Evolutionary conservation across 2,113 vertebrate genomes (phyloP), one percentile per base, ranked within the genome.

Genomic region (Ammodytes dubius): DNA sequence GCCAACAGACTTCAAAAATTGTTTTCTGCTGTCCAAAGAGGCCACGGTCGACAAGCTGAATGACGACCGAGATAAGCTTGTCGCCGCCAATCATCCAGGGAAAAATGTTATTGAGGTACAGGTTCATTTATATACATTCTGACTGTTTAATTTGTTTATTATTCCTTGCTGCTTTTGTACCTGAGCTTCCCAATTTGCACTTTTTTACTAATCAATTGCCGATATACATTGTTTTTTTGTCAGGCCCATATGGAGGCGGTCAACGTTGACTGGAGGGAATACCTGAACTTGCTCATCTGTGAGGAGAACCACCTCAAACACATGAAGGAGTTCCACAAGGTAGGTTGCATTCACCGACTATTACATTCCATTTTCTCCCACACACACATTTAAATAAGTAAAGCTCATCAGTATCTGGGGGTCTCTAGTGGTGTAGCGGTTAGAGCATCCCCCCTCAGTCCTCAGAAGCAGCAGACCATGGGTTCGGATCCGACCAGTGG

Each of bases 301-400:
- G 98, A 99, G 91, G 98, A 99, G 85, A 99, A 96, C 89, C 98
- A 99, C 85, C 96, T 99, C 12, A 99, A 98, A 90, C 95, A 96
- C 93, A 99, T 99, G 98, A 96, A 98, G 3, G 97, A 99, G 70
- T 98, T 97, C 89, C 97, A 99, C 94, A 97, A 99, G 96, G 98
- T 99, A 53, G 88, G 81, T 76, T 6, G 49, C 2, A 52, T 5
- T 0, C 1, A 15, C 46, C 19, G 5, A 42, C n/a, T n/a, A n/a
- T n/a, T n/a, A n/a, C n/a, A n/a, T n/a, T n/a, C n/a, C n/a, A n/a
- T n/a, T n/a, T n/a, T 7, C 7, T 12, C 40, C n/a, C 49, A 53
- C 17, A 15, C 15, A 40, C 1, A 76, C n/a, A 58, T 17, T 49
- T 42, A 54, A 47, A 70, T 4, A 45, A 5, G 5, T 54, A 11